Conservation (phyloP, 1,140 invertebrate genomes). For the Leptoteleia sp. region DNA sequence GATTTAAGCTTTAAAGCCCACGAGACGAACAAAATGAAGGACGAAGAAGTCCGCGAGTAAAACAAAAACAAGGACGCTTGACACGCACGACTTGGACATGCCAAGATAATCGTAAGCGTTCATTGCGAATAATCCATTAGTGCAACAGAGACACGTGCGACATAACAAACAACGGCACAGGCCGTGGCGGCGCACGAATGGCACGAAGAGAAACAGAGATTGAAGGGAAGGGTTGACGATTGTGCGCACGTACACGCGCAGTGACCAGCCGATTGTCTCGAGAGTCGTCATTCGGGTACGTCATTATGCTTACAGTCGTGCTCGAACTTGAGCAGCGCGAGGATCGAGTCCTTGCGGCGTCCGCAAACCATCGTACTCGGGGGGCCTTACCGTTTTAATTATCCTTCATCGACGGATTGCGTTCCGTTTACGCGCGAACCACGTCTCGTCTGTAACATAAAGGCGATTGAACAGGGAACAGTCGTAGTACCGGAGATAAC, state of each 20-base stretch:
- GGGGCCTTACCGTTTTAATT: neutral
- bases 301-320: conserved; percentile 41
- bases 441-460: no score
- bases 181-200: conserved; percentile 16
- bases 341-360: neutral
- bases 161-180: conserved; percentile 49
- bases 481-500: no score
- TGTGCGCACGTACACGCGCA: conserved; percentile 54
- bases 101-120: conserved; percentile 40
- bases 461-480: no score
- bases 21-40: no score
- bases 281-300: conserved; percentile 37
- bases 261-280: conserved; percentile 45
- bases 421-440: no score
- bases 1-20: no score
- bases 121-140: conserved; percentile 59
- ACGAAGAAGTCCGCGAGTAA: conserved; percentile 1
- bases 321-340: conserved; percentile 28
- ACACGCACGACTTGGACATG: conserved; percentile 20
- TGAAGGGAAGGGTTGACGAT: conserved; percentile 31
- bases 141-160: conserved; percentile 61
- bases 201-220: no score
- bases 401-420: conserved; percentile 11
- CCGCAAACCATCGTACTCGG: neutral
- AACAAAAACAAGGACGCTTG: conserved; percentile 40